These are phyloP conservation scores for Clarias fuscus DNA, from an alignment of 2,797 vertebrate genomes.

Conservation along the genomic window DNA sequence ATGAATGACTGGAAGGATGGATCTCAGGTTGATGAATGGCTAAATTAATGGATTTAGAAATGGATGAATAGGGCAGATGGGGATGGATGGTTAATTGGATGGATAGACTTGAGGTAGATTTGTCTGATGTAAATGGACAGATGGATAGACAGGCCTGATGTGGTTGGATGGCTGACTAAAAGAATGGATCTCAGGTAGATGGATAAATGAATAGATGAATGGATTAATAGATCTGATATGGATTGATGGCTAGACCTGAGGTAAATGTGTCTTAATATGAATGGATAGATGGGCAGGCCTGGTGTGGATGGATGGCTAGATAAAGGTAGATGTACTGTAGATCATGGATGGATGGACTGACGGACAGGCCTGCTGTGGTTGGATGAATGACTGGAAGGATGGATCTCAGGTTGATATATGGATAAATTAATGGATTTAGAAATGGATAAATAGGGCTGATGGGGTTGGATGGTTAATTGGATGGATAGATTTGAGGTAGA, in stretches of 20 bases:
- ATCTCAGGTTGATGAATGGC: neutral
- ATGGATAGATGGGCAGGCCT: neutral
- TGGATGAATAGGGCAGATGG: too few species aligned
- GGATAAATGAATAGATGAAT: too few species aligned
- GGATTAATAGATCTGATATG: too few species aligned
- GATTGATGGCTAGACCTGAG: too few species aligned
- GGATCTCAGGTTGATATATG: neutral
- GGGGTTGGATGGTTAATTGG: neutral
- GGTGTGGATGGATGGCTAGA: neutral
- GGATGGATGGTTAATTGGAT: neutral
- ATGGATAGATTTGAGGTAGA: neutral
- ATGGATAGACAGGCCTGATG: neutral
- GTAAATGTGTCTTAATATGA: too few species aligned
- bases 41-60: too few species aligned
- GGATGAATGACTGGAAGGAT: neutral
- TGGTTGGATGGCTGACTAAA: neutral
- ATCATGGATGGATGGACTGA: neutral
- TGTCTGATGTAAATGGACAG: neutral
- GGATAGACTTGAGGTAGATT: neutral
- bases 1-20: neutral
- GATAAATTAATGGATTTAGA: too few species aligned
- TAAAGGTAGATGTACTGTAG: neutral
- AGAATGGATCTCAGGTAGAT: too few species aligned
- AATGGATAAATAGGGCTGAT: neutral
- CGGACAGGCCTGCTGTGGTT: neutral